Base-by-base conservation (phyloP, 2,797 vertebrate species). In the Epinephelus awoara region DNA sequence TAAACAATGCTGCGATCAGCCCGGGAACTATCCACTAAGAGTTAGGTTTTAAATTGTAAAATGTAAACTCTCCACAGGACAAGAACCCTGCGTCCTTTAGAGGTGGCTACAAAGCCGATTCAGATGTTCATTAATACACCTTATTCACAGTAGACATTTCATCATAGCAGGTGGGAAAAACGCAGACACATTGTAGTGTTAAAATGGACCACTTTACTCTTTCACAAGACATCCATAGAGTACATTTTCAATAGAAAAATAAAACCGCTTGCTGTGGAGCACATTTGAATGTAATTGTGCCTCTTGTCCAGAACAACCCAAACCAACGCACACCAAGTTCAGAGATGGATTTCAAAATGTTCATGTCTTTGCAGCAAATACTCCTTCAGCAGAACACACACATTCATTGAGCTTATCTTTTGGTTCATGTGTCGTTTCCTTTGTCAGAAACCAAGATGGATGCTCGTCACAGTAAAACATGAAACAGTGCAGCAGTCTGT, bases 201-300 rank as follows among this genome's bases (percentile, higher is more conserved):
- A 93, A 94, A 95, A 94, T 82, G 77, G 92, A 91, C 79, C 92
- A 94, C 83, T 94, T 95, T 95, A 94, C 90, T 95, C 88, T 91
- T 90, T 65, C 93, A 94, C 92, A 91, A 87, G 82, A 95, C 94
- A 94, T 91, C 88, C 84, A 92, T 83, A 86, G 65, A 85, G 84
- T 83, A 94, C 91, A 94, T 87, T 83, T 87, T 88, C 73, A 90
- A 93, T 95, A 96, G 91, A 96, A 96, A 96, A 96, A 95, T 95
- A 95, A 94, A 94, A 92, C 82, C 46, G 82, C 91, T 90, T 92
- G 90, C 91, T 90, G 90, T 84, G 57, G 87, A 83, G 86, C 82
- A 91, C 84, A 79, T 88, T 76, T 86, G 59, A 87, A 82, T 74
- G 74, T 52, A 88, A 84, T 58, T 76, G 83, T 77, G 87, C 77